Evolutionary conservation across 2,888 invertebrate genomes (phyloP).

Genomic region (Spilosoma lubricipeda): DNA sequence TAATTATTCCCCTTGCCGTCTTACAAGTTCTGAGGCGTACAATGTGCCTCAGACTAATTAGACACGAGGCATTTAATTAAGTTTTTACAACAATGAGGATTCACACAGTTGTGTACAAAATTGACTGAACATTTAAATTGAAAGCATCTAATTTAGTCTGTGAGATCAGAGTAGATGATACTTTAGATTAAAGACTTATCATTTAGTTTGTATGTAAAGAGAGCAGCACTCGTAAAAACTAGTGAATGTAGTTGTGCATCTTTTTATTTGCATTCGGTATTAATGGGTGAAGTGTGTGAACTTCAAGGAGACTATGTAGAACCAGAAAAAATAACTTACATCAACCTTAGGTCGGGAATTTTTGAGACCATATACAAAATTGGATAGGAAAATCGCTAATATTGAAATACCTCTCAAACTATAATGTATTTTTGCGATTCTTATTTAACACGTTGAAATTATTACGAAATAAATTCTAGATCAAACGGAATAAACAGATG

Average conservation of each 20-base stretch:
- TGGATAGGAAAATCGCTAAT: not conserved
- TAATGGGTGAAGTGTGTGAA: too few species aligned
- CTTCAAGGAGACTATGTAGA: too few species aligned
- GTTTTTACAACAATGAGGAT: slow-evolving; percentile 54
- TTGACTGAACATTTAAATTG: slow-evolving; percentile 9
- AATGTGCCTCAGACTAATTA: slow-evolving; percentile 69
- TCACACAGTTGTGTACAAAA: slow-evolving; percentile 24
- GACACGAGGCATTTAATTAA: slow-evolving; percentile 71
- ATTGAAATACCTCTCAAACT: too few species aligned
- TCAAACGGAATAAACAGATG: not conserved
- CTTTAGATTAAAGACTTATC: not conserved
- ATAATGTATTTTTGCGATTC: not conserved
- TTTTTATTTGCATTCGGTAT: too few species aligned
- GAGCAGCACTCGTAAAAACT: too few species aligned
- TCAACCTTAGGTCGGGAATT: too few species aligned
- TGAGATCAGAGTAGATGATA: slow-evolving; percentile 1
- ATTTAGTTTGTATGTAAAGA: not conserved
- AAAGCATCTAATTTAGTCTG: not conserved
- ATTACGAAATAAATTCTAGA: not conserved
- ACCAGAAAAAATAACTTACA: too few species aligned
- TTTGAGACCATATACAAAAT: not conserved
- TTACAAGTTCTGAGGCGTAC: slow-evolving; percentile 67
- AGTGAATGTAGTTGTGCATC: too few species aligned
- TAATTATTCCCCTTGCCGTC: slow-evolving; percentile 75
- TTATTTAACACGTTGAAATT: not conserved